These are phyloP conservation scores for Euleptes europaea DNA, from an alignment of 2,113 vertebrate genomes.

Conservation along the genomic window DNA sequence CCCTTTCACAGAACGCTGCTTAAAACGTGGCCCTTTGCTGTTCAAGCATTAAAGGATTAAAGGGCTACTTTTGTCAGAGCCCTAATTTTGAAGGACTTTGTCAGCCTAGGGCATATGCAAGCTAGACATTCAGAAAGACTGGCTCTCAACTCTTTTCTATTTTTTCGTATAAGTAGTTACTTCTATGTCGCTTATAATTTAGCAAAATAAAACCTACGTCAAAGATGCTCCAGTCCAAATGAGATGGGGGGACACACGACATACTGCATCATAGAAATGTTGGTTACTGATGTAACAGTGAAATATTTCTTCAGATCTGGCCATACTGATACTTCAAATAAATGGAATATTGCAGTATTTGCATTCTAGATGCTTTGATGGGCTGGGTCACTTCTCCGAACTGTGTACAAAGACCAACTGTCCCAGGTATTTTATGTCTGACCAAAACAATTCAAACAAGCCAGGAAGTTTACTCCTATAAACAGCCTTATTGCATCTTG, in stretches of 20 bases:
- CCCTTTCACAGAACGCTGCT: neutral
- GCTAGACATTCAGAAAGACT: neutral
- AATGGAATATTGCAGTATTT: neutral
- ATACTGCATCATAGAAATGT: neutral
- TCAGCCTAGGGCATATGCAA: neutral
- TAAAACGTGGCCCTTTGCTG: neutral
- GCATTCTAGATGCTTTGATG: neutral
- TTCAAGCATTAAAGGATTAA: conserved; percentile 20
- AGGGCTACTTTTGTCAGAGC: neutral
- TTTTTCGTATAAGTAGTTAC: neutral
- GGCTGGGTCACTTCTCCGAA: neutral
- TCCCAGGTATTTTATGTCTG: neutral
- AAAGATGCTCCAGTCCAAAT: neutral
- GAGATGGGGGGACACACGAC: neutral
- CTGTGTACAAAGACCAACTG: neutral
- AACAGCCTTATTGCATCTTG: neutral
- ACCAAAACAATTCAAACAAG: neutral
- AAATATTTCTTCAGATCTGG: neutral
- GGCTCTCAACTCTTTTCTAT: neutral
- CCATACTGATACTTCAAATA: neutral
- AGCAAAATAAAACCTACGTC: too few species aligned
- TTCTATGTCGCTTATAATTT: neutral
- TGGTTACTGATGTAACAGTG: neutral
- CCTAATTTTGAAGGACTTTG: neutral
- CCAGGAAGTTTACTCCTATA: neutral